A percentile compares a stretch with the other conserved stretches of the same genome.
phyloP scores from a whole-genome alignment of 2,888 invertebrate species.

The Apotomis betuletana region DNA sequence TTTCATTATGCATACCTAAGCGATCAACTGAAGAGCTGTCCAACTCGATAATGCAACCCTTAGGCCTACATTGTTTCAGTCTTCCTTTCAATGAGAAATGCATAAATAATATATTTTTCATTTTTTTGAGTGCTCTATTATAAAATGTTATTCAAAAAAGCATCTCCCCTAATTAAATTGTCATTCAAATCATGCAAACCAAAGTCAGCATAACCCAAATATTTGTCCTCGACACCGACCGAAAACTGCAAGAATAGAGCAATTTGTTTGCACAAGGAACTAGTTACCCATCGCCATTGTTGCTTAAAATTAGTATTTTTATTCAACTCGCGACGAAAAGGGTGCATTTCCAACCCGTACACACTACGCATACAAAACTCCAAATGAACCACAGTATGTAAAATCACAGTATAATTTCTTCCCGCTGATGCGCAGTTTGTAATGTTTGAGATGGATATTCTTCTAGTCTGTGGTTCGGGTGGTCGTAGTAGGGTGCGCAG shows the following conservation, averaged over 20 bases:
- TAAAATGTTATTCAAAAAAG: not conserved
- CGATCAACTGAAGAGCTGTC: too few relatives aligned
- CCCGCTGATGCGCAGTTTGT: constrained; percentile 41
- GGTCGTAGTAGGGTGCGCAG: constrained; percentile 38
- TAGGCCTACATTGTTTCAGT: too few relatives aligned
- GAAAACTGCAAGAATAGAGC: constrained; percentile 64
- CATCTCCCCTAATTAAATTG: constrained; percentile 17
- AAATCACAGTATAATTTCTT: not conserved
- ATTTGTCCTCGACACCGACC: constrained; percentile 31
- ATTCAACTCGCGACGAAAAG: constrained; percentile 61
- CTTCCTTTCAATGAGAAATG: too few relatives aligned
- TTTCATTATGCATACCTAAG: too few relatives aligned
- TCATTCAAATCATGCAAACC: constrained; percentile 33
- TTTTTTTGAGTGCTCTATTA: not conserved
- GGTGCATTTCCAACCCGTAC: constrained; percentile 52
- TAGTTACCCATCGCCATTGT: constrained; percentile 75
- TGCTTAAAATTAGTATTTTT: constrained; percentile 71
- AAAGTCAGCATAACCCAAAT: constrained; percentile 34
- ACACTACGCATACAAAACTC: constrained; percentile 39
- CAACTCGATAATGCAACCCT: too few relatives aligned
- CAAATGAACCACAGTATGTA: constrained; percentile 50
- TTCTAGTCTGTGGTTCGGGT: constrained; percentile 47
- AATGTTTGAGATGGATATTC: constrained; percentile 19
- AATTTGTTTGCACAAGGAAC: constrained; percentile 80
- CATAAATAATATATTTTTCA: too few relatives aligned